Evolutionary conservation across 53 echinoderm and acorn worm genomes (phyloP), one percentile per base, ranked within the genome.

Genomic region (Apostichopus leukothele): DNA sequence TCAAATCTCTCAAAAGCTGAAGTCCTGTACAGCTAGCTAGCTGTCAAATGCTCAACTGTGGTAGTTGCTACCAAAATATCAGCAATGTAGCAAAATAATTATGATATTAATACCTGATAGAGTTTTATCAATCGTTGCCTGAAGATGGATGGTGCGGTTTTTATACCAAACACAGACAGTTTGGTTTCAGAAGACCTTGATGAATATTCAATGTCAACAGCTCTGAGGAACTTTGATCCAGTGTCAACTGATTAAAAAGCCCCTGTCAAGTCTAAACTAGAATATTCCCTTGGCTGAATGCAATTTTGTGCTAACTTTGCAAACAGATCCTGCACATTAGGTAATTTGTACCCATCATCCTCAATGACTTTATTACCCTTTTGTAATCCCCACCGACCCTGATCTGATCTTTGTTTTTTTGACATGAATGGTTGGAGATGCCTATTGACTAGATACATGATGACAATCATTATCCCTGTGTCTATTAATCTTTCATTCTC

Each of bases 311-410:
- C 79, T 57, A 78, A 63, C 27, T 89, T 77, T 14, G 89, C 89
- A 80, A 89, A 55, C 0, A 91, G 53, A 14, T 63, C 91, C 25
- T 88, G 79, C 4, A 59, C 63, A 74, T 88, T 80, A 0, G 88
- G 91, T 60, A 91, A 88, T 50, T 83, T 83, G 76, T 91, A 91
- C 54, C 53, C 76, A 88, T 91, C 84, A 84, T 89, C 91, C 75
- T 88, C 88, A 55, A 91, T 91, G 18, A n/a, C 60, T 21, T 91
- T 77, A 68, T 91, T 91, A 91, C 19, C 1, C 75, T 59, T 73
- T 91, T 91, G 51, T 89, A 91, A 75, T 91, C 78, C 7, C 91
- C 89, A 83, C 91, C 84, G 51, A 91, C 89, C 52, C 91, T 88
- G 54, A 91, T 89, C 50, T 60, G 51, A n/a, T 76, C 84, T 27